These are phyloP conservation scores for Caretta caretta DNA, from an alignment of 2,113 vertebrate species.

Conservation along the genomic window DNA sequence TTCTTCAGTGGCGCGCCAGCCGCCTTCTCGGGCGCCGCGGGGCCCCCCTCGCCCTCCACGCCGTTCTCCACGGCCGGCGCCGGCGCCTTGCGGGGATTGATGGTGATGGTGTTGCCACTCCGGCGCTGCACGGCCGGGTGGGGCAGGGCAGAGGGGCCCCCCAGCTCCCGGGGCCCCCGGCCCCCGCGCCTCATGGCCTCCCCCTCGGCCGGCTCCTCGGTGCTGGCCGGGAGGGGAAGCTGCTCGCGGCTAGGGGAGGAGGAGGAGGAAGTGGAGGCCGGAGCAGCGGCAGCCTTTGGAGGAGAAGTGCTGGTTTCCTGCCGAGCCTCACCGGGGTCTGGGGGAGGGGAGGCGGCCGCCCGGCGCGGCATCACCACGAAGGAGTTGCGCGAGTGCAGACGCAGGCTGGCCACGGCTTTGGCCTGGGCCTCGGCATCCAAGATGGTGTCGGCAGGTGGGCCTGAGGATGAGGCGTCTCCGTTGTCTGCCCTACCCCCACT, in stretches of 20 bases:
- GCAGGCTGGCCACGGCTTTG: conserved; percentile 59
- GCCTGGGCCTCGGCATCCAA: conserved; percentile 59
- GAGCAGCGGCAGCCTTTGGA: background rate
- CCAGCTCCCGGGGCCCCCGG: conserved; percentile 42
- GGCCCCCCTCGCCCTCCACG: background rate
- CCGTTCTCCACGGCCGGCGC: background rate
- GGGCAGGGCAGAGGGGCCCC: background rate
- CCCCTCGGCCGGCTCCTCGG: background rate
- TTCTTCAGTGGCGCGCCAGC: conserved; percentile 77
- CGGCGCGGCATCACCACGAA: conserved; percentile 2
- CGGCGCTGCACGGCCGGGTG: conserved; percentile 68
- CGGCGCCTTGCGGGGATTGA: conserved; percentile 80
- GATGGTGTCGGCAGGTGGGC: background rate
- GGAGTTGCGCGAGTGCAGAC: conserved; percentile 15
- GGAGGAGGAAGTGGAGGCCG: conserved; percentile 33
- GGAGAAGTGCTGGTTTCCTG: conserved; percentile 3
- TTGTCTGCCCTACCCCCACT: background rate
- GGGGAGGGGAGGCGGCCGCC: background rate
- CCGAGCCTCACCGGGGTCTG: background rate
- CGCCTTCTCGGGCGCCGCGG: background rate
- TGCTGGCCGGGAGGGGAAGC: background rate
- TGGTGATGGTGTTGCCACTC: conserved; percentile 90
- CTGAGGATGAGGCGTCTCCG: background rate
- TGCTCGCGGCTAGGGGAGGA: background rate
- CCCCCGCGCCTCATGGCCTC: conserved; percentile 32